These are phyloP conservation scores for Chelon labrosus DNA, from an alignment of 2,797 vertebrate species.

Conservation along the genomic window DNA sequence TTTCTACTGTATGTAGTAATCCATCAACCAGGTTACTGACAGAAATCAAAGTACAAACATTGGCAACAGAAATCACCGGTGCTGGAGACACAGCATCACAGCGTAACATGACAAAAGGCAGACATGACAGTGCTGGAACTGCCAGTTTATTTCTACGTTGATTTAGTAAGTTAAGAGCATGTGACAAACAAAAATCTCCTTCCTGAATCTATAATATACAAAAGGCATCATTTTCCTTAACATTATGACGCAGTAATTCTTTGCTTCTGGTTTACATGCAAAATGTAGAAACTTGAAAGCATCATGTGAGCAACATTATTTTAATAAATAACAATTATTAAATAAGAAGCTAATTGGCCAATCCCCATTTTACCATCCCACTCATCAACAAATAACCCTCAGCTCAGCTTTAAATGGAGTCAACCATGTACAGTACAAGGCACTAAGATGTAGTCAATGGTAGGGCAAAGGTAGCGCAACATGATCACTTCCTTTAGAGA, in stretches of 20 bases:
- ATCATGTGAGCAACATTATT: neutral
- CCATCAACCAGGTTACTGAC: conserved; percentile 53
- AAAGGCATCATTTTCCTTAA: conserved; percentile 21
- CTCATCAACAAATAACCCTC: conserved; percentile 9
- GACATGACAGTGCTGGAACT: conserved; percentile 35
- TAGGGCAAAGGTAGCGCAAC: conserved; percentile 30
- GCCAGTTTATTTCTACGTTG: conserved; percentile 49
- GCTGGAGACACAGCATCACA: conserved; percentile 58
- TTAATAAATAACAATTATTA: conserved; percentile 12
- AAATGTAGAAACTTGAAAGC: neutral
- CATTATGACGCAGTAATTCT: neutral
- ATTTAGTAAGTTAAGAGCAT: conserved; percentile 29
- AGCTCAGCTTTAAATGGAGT: conserved; percentile 21
- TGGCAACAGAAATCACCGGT: conserved; percentile 54
- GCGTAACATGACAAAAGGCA: conserved; percentile 47
- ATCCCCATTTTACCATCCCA: conserved; percentile 5
- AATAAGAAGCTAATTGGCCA: conserved; percentile 13
- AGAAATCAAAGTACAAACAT: conserved; percentile 39
- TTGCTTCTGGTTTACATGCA: conserved; percentile 43
- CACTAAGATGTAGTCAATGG: conserved; percentile 57
- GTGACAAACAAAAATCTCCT: conserved; percentile 26
- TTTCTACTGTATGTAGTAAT: conserved; percentile 47
- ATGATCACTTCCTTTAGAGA: conserved; percentile 14
- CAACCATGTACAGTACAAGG: conserved; percentile 56
- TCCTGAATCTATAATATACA: conserved; percentile 17